phyloP scores from a whole-genome alignment of 37 sponge, comb jelly and placozoan species.

The Ianthella basta region DNA sequence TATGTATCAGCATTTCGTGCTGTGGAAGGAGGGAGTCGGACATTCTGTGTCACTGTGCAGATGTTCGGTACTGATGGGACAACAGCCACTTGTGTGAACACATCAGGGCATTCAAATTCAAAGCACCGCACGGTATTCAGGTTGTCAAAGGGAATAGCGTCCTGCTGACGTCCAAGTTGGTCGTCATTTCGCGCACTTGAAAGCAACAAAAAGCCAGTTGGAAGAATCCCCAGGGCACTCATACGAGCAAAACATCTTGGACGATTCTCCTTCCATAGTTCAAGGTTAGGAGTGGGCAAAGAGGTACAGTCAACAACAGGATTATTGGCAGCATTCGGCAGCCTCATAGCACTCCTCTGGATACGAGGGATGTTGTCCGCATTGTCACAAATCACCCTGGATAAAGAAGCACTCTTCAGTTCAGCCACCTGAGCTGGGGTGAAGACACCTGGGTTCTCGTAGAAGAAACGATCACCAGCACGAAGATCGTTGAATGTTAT shows the following conservation, averaged over 20 bases:
- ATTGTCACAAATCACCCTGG: constrained; percentile 89
- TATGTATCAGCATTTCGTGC: neutral
- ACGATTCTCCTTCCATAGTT: constrained; percentile 3
- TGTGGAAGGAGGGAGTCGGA: neutral
- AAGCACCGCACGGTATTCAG: too few species aligned
- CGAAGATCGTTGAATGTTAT: constrained; percentile 74
- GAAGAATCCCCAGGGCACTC: neutral
- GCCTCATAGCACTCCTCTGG: constrained; percentile 73
- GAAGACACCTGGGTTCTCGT: constrained; percentile 80
- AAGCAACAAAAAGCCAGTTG: neutral
- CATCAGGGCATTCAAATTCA: neutral
- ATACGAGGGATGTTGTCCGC: constrained; percentile 62
- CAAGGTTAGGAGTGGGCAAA: constrained; percentile 8
- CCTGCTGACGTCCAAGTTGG: neutral
- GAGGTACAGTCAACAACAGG: neutral
- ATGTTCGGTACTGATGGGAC: neutral
- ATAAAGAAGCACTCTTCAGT: constrained; percentile 59
- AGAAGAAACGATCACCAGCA: constrained; percentile 93
- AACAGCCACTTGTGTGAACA: neutral
- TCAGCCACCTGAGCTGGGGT: constrained; percentile 60
- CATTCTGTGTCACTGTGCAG: neutral
- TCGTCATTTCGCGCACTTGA: neutral
- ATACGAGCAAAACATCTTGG: neutral
- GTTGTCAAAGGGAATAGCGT: too few species aligned
- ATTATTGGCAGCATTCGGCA: neutral